Conservation (phyloP, 2,797 vertebrate species). For the Sebastes taczanowskii region DNA sequence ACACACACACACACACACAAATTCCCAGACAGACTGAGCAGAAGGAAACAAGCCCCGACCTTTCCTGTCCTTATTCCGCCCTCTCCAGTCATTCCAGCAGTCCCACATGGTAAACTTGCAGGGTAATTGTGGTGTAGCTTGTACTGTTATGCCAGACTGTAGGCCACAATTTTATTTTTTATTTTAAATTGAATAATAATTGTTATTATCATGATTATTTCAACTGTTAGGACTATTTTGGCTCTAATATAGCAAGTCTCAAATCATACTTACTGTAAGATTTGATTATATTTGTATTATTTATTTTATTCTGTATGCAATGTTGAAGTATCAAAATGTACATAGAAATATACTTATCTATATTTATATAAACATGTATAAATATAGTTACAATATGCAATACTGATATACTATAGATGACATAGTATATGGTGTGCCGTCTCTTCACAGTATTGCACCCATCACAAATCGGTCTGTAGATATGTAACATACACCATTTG, state of each 20-base stretch:
- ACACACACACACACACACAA: slow-evolving; percentile 52
- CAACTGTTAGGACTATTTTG: slow-evolving; percentile 79
- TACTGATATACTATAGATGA: slow-evolving; percentile 79
- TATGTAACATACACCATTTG: slow-evolving; percentile 85
- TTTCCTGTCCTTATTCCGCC: slow-evolving; percentile 81
- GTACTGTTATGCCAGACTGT: slow-evolving; percentile 85
- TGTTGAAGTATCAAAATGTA: slow-evolving; percentile 86
- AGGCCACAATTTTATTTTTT: slow-evolving; percentile 65
- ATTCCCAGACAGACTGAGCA: slow-evolving; percentile 77
- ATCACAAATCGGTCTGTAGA: slow-evolving; percentile 83
- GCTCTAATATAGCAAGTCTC: slow-evolving; percentile 84
- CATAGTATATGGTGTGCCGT: slow-evolving; percentile 79
- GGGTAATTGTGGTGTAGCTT: slow-evolving; percentile 89
- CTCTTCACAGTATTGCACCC: slow-evolving; percentile 78
- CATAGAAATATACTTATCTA: slow-evolving; percentile 86
- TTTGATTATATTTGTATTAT: slow-evolving; percentile 86
- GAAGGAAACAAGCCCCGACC: slow-evolving; percentile 67
- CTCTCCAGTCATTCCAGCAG: slow-evolving; percentile 94
- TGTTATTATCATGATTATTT: slow-evolving; percentile 77
- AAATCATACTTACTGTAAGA: slow-evolving; percentile 80
- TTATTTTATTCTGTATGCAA: slow-evolving; percentile 88
- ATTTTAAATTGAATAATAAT: slow-evolving; percentile 65
- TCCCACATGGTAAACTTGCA: slow-evolving; percentile 90
- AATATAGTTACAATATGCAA: slow-evolving; percentile 85
- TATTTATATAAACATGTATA: slow-evolving; percentile 87